Conservation (phyloP, 2,113 vertebrate genomes). For the Ascaphus truei region DNA sequence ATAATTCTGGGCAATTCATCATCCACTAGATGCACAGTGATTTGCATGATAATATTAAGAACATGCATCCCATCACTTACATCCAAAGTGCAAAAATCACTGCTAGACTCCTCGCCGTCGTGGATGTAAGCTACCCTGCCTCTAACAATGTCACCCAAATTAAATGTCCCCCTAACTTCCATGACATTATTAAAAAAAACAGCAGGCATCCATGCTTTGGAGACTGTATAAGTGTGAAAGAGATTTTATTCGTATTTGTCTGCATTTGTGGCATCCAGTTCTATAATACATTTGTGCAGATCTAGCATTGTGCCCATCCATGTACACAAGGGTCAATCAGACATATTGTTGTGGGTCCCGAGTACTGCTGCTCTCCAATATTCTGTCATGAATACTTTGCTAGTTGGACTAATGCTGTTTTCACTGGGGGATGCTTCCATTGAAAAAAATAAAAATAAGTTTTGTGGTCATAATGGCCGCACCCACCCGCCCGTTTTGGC, state of each 20-base stretch:
- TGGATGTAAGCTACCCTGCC: slow-evolving; percentile 78
- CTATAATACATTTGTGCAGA: too few species aligned
- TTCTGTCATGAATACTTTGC: too few species aligned
- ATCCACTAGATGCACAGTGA: slow-evolving; percentile 73
- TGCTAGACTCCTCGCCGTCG: slow-evolving; percentile 69
- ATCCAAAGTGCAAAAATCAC: slow-evolving; percentile 78
- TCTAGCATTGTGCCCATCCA: too few species aligned
- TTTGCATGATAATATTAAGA: slow-evolving; percentile 81
- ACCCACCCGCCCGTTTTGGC: too few species aligned
- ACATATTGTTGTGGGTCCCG: too few species aligned
- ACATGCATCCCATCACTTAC: slow-evolving; percentile 86
- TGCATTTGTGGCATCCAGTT: slow-evolving; percentile 76
- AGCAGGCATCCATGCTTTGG: slow-evolving; percentile 76
- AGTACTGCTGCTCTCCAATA: too few species aligned
- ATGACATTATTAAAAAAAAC: slow-evolving; percentile 68
- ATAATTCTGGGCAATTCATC: slow-evolving; percentile 68
- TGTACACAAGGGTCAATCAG: too few species aligned
- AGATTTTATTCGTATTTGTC: slow-evolving; percentile 78
- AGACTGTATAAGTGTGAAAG: slow-evolving; percentile 76
- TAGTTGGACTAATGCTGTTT: too few species aligned
- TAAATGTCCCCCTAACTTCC: slow-evolving; percentile 69
- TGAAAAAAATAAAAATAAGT: too few species aligned
- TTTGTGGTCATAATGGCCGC: too few species aligned
- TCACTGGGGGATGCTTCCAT: too few species aligned
- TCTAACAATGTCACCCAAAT: slow-evolving; percentile 73